Base-by-base conservation (phyloP, 1,140 invertebrate genomes). In the Parapsyche elsis region DNA sequence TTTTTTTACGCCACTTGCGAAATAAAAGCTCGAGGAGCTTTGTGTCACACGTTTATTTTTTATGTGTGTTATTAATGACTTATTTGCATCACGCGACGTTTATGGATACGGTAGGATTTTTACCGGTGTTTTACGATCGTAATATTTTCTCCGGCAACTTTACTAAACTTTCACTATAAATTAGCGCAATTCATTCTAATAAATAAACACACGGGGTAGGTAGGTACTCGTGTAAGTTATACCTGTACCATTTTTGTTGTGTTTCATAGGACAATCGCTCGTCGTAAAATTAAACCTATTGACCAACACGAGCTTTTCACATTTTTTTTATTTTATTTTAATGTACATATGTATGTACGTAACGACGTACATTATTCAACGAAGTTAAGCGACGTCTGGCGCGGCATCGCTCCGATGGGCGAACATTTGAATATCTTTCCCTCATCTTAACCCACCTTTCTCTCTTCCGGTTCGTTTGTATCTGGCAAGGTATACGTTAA, bases 41-140 rank as follows among this genome's bases (percentile, higher is more conserved):
- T 16, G 16, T 21, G 57, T 61, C 57, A 61, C 57, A 61, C 19
- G 19, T 61, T 61, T 61, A 61, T 61, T 61, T 67, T 67, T 67
- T 67, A 67, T 67, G 64, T 67, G 24, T 67, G 24, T 67, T 23
- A 67, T 67, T 67, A 67, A 67, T 67, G 64, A 67, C 19, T 67
- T 26, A 21, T 21, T 67, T 30, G 64, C 64, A 67, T 67, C 64
- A 67, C 64, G 64, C 64, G 24, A 67, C 24, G 64, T 26, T 67
- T 67, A 26, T 67, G 24, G 24, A 23, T 26, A 26, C 64, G 21
- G 64, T 67, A 30, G 24, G 24, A 67, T 67, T 67, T 26, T 26
- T 67, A 26, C 64, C 23, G 24, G 64, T 30, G 57, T 67, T 67
- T 67, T 67, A 67, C 24, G 24, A 30, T 30, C 14, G 21, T 12